These are phyloP conservation scores for Antedon mediterranea DNA, from an alignment of 53 echinoderm and acorn worm species.

Conservation along the genomic window DNA sequence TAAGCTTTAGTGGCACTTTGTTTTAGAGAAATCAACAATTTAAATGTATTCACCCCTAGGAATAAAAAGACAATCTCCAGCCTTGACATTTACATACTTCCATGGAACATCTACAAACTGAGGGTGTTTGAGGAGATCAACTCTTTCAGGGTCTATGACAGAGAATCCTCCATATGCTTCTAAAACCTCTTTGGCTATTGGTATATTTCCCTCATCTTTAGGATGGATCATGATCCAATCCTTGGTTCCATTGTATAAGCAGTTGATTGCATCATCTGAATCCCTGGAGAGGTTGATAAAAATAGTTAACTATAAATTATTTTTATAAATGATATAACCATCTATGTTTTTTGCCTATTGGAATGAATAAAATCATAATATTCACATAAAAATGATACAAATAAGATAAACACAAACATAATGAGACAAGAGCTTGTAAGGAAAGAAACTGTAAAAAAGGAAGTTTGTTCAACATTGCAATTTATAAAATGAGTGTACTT, in stretches of 20 bases:
- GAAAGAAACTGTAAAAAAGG: no score
- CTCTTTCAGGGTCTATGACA: slow-evolving; percentile 51
- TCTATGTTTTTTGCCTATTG: no score
- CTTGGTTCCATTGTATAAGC: slow-evolving; percentile 74
- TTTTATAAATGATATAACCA: no score
- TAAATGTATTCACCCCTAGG: slow-evolving; percentile 36
- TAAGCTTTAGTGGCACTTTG: no score
- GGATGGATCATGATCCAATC: slow-evolving; percentile 79
- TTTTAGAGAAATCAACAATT: not conserved
- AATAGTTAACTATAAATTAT: no score
- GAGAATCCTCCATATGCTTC: slow-evolving; percentile 73
- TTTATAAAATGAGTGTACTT: no score
- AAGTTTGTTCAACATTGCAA: no score
- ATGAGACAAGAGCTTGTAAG: no score
- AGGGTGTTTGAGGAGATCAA: slow-evolving; percentile 50
- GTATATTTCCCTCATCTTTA: slow-evolving; percentile 46
- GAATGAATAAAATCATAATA: no score
- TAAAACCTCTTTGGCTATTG: slow-evolving; percentile 42
- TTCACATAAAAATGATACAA: no score
- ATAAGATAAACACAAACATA: no score
- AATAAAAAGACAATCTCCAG: slow-evolving; percentile 86
- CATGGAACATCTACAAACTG: slow-evolving; percentile 56
- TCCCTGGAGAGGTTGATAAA: slow-evolving; percentile 7
- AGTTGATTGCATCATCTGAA: slow-evolving; percentile 86
- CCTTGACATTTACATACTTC: slow-evolving; percentile 63